These are phyloP conservation scores for Parnassius mnemosyne DNA, from an alignment of 2,888 invertebrate genomes.

Conservation along the genomic window DNA sequence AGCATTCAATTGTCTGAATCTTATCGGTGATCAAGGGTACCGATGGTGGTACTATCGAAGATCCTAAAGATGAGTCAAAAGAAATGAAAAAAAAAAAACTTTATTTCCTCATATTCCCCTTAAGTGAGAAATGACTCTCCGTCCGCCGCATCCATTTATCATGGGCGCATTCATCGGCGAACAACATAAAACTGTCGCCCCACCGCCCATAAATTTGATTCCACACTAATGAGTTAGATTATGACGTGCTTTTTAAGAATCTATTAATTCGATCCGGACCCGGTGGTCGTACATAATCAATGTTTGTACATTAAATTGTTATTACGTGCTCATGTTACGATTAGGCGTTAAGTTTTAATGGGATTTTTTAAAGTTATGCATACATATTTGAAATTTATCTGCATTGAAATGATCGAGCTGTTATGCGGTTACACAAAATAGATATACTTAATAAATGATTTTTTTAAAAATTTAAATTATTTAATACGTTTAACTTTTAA, in stretches of 20 bases:
- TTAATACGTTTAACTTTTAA: too few species aligned
- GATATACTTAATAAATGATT: too few species aligned
- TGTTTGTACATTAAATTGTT: constrained; percentile 21
- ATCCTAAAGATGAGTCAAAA: too few species aligned
- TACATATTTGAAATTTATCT: background rate
- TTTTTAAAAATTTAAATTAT: too few species aligned
- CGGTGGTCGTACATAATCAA: constrained; percentile 47
- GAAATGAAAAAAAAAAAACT: too few species aligned
- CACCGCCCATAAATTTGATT: constrained; percentile 62
- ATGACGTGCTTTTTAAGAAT: constrained; percentile 56
- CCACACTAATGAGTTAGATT: constrained; percentile 66
- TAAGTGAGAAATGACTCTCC: background rate
- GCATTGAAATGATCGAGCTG: background rate
- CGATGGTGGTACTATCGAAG: too few species aligned
- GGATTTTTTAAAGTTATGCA: background rate
- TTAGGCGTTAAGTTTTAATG: constrained; percentile 13
- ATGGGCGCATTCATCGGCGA: constrained; percentile 15
- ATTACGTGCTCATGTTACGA: constrained; percentile 2
- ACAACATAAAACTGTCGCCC: constrained; percentile 47
- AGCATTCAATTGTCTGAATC: too few species aligned
- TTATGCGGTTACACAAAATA: too few species aligned
- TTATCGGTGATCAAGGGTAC: too few species aligned
- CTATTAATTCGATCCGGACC: constrained; percentile 51
- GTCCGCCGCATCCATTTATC: constrained; percentile 34
- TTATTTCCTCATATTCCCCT: too few species aligned